Conservation (phyloP, 2,888 invertebrate genomes). For the Meliscaeva auricollis region DNA sequence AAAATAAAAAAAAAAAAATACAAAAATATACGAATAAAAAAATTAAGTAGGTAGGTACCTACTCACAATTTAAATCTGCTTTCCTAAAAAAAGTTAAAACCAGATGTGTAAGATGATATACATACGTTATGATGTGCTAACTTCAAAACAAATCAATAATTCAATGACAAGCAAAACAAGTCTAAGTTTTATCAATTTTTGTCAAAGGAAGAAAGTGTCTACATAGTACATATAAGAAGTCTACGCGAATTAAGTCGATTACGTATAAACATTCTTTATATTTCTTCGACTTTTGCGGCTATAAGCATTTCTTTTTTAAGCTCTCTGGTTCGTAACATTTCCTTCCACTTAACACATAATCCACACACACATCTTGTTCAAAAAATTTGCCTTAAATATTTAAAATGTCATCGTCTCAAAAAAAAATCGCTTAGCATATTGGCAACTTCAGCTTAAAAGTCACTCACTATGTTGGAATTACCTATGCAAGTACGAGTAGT, state of each 20-base stretch:
- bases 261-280: neutral
- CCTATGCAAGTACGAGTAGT: conserved; percentile 43
- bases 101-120: too few species aligned
- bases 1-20: too few species aligned
- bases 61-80: too few species aligned
- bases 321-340: neutral
- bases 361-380: neutral
- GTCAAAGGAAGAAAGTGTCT: too few species aligned
- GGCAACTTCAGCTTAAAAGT: conserved; percentile 39
- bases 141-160: too few species aligned
- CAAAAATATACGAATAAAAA: too few species aligned
- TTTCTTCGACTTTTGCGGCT: neutral
- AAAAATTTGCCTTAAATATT: conserved; percentile 40
- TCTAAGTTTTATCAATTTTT: too few species aligned
- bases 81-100: too few species aligned
- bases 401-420: conserved; percentile 4
- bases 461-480: conserved; percentile 30
- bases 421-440: conserved; percentile 33
- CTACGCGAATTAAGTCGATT: conserved; percentile 1
- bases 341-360: neutral
- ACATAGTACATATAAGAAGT: too few species aligned
- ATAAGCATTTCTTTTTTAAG: neutral
- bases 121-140: too few species aligned
- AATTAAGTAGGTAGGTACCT: too few species aligned
- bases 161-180: too few species aligned